Conservation (phyloP, 2,888 invertebrate genomes). For the Lasioglossum villosulum region DNA sequence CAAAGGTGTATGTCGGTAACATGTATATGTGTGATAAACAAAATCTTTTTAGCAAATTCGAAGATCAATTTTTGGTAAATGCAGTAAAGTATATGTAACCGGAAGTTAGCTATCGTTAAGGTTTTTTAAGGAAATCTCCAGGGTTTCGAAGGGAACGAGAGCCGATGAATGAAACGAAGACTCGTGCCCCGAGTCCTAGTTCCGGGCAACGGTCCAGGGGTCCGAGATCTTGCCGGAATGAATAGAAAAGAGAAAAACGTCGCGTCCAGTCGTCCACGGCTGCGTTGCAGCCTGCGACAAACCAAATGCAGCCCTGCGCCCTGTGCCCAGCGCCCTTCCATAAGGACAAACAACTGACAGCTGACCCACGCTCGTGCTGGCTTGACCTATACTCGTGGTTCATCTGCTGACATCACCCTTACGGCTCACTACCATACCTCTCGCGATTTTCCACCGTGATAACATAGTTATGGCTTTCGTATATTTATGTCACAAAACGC, state of each 20-base stretch:
- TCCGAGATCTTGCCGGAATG: conserved; percentile 58
- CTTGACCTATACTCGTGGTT: conserved; percentile 83
- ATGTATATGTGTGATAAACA: too few relatives aligned
- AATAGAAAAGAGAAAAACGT: conserved; percentile 67
- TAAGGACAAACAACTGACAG: conserved; percentile 83
- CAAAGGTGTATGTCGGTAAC: too few relatives aligned
- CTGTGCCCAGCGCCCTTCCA: conserved; percentile 53
- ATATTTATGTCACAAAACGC: not conserved
- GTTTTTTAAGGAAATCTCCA: conserved; percentile 15
- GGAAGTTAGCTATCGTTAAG: not conserved
- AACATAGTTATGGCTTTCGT: not conserved
- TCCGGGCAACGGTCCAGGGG: conserved; percentile 67
- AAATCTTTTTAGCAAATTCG: not conserved
- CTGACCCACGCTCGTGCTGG: conserved; percentile 83
- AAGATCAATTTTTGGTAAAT: not conserved
- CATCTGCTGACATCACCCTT: conserved; percentile 82
- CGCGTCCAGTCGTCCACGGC: conserved; percentile 71
- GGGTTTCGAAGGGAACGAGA: conserved; percentile 10
- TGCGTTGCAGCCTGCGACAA: conserved; percentile 77
- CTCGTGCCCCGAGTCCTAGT: conserved; percentile 52
- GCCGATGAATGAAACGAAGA: conserved; percentile 27
- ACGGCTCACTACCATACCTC: not conserved
- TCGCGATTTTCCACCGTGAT: conserved; percentile 13
- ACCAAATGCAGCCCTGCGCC: conserved; percentile 70
- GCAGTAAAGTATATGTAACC: not conserved